Evolutionary conservation across 2,797 vertebrate species (phyloP), one percentile per base, ranked within the genome.

Genomic region (Stomatorhinus walkeri): DNA sequence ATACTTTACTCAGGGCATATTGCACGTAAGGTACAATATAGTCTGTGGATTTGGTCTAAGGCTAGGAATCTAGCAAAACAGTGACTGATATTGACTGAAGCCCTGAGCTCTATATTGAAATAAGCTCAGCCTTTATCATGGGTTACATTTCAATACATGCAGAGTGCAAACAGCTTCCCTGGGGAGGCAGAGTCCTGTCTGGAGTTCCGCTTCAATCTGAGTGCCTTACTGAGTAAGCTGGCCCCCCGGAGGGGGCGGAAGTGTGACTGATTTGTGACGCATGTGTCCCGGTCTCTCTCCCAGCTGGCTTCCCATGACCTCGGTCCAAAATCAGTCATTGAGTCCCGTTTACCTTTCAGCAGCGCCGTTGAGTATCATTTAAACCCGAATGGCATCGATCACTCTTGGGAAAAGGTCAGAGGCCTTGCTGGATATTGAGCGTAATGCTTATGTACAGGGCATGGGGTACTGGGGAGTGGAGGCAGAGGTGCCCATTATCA

Each of bases 371-470:
- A 84, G 81, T 12, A 28, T 24, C 43, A 24, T 24, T 51, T 51
- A 84, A 9, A 51, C n/a, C 48, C n/a, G 43, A 51, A 84, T 84
- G 48, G 81, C 22, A 84, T 84, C 9, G 22, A 14, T 84, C 46
- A 84, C 43, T 84, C 48, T 51, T 51, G 1, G 81, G 81, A 84
- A 84, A 84, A 84, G 43, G 81, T 84, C 81, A 84, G 22, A 51
- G 81, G n/a, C 46, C 43, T 84, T 9, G 43, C 81, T 84, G 43
- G 19, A 84, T 84, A 84, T 84, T 84, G 81, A 51, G 19, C 10
- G 6, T 84, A 28, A 84, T 49, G 22, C 22, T 24, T 84, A 14
- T 28, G 48, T 28, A 46, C 51, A 49, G 22, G 48, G n/a, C n/a
- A 51, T 4, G 2, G 19, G 43, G 43, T 28, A 4, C n/a, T 51